These are phyloP conservation scores for Oconnorella tubifera DNA, from an alignment of 2,888 invertebrate genomes.

Conservation along the genomic window DNA sequence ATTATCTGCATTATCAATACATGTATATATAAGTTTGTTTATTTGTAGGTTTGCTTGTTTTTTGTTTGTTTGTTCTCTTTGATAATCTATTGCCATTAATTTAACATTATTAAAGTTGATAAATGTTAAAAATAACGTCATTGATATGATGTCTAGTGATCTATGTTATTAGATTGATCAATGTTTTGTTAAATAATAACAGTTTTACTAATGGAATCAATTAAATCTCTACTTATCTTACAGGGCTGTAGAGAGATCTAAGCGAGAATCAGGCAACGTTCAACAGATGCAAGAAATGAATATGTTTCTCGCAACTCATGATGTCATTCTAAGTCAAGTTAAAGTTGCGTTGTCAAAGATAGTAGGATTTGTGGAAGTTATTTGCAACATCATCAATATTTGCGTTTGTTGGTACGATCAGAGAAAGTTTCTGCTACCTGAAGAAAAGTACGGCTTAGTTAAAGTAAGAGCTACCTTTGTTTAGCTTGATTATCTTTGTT, in stretches of 20 bases:
- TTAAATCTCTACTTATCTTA: background rate
- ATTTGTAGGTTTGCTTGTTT: no score
- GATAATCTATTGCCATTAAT: no score
- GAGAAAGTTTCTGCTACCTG: slow-evolving; percentile 88
- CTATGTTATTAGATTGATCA: no score
- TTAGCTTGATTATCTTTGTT: no score
- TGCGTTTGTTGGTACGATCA: slow-evolving; percentile 95
- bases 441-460: slow-evolving; percentile 73
- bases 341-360: slow-evolving; percentile 59
- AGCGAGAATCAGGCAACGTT: slow-evolving; percentile 61
- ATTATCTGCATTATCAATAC: no score
- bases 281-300: slow-evolving; percentile 96
- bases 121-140: no score
- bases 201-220: background rate
- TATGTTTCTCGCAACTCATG: slow-evolving; percentile 96
- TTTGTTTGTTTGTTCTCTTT: no score
- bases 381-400: slow-evolving; percentile 91
- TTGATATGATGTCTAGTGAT: no score
- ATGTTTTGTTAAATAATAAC: slow-evolving; percentile 8
- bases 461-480: no score
- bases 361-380: slow-evolving; percentile 77
- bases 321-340: slow-evolving; percentile 90
- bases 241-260: slow-evolving; percentile 11
- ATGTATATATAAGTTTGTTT: no score
- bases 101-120: no score